These are phyloP conservation scores for Nothoprocta pentlandii DNA, from an alignment of 2,113 vertebrate genomes.

Conservation along the genomic window DNA sequence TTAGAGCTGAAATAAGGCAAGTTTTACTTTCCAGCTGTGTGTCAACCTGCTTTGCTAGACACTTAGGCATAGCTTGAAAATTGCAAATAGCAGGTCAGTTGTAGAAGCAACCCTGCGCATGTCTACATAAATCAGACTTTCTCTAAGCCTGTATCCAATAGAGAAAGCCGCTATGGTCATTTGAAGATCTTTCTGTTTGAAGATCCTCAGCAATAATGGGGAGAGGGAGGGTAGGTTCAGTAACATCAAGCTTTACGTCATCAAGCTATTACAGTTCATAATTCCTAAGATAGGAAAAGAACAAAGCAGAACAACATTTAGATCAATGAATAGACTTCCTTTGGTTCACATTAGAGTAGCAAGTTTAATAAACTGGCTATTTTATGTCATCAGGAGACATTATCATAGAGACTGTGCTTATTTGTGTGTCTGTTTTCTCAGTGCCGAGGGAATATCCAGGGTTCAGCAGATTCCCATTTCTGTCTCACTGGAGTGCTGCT, in stretches of 20 bases:
- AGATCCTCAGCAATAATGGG: not conserved
- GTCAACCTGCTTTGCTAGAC: not conserved
- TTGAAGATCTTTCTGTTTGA: not conserved
- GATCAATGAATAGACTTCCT: not conserved
- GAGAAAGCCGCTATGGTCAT: not conserved
- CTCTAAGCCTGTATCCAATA: not conserved
- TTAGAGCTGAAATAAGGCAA: accelerated
- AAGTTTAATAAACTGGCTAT: conserved; percentile 36
- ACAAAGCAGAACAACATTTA: conserved; percentile 5
- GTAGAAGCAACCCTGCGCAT: not conserved
- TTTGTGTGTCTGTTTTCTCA: not conserved
- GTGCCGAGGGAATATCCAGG: not conserved
- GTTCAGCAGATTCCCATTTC: conserved; percentile 4
- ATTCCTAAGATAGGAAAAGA: conserved; percentile 14
- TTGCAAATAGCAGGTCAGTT: not conserved
- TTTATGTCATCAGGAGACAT: conserved; percentile 48
- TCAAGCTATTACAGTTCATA: not conserved
- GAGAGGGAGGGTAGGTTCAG: accelerated
- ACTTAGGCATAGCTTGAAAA: not conserved
- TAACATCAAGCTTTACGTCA: not conserved
- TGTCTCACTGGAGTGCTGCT: not conserved
- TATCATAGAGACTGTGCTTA: not conserved
- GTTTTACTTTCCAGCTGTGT: not conserved
- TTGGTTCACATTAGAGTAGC: not conserved
- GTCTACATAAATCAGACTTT: not conserved